These are phyloP conservation scores for Microtus pennsylvanicus DNA, from an alignment of 2,113 vertebrate species.

Conservation along the genomic window DNA sequence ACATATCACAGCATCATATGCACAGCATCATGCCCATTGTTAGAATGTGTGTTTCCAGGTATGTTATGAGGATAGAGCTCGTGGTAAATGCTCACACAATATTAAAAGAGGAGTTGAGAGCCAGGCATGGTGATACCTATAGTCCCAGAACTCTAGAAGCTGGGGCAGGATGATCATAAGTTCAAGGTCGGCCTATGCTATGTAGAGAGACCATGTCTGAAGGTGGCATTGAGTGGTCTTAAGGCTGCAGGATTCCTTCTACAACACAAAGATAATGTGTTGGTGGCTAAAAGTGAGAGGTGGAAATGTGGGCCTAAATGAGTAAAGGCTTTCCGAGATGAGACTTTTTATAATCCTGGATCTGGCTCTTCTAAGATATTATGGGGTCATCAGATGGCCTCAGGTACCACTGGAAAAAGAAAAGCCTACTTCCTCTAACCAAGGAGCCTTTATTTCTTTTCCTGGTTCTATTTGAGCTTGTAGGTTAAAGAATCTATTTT, in stretches of 20 bases:
- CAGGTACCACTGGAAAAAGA: not conserved
- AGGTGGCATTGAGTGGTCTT: not conserved
- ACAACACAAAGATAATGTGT: not conserved
- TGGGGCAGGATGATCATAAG: not conserved
- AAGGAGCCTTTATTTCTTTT: not conserved
- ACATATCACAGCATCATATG: not conserved
- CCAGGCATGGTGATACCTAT: not conserved
- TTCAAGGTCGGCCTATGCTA: not conserved
- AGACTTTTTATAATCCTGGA: not conserved
- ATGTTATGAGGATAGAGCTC: not conserved
- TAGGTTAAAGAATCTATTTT: not conserved
- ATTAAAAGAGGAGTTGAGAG: not conserved
- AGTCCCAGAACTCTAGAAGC: not conserved
- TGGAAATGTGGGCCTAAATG: not conserved
- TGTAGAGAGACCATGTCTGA: not conserved
- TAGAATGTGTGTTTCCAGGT: not conserved
- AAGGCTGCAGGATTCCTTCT: not conserved
- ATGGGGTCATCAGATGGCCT: not conserved
- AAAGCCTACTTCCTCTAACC: not conserved
- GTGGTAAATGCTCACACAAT: not conserved
- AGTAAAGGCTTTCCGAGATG: not conserved
- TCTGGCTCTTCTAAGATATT: not conserved
- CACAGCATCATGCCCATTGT: not conserved
- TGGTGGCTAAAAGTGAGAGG: not conserved
- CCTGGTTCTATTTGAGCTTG: not conserved